Evolutionary conservation across 1,140 invertebrate species (phyloP).

Genomic region (Heliconius eleuchia): DNA sequence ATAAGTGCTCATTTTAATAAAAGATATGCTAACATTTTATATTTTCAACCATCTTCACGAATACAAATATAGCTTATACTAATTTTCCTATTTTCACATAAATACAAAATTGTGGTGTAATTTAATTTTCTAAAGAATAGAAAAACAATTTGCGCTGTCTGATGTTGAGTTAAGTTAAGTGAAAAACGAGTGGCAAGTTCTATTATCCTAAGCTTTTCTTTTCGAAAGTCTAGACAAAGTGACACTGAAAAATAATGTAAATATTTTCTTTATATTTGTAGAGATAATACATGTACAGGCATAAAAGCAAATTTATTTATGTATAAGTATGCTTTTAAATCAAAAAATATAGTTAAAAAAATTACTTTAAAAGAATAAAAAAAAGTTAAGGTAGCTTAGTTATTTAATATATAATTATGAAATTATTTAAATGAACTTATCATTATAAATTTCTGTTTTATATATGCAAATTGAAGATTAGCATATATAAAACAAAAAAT

Average conservation of each 20-base stretch:
- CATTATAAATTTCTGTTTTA: no score
- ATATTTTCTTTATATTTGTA: neutral
- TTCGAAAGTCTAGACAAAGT: neutral
- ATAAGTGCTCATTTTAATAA: no score
- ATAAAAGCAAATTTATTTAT: neutral
- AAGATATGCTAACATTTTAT: neutral
- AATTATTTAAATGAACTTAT: no score
- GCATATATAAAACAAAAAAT: no score
- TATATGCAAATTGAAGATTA: no score
- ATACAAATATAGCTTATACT: neutral
- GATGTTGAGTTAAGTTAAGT: neutral
- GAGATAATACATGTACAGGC: neutral
- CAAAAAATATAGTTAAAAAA: no score
- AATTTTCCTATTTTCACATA: neutral
- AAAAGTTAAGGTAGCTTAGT: no score
- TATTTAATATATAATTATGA: no score
- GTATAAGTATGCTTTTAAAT: no score
- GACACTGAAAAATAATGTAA: conserved; percentile 1
- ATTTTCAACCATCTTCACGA: neutral
- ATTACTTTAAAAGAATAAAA: no score
- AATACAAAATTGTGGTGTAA: neutral
- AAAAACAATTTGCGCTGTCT: conserved; percentile 1
- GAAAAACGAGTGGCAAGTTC: neutral
- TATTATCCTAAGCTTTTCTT: conserved; percentile 3
- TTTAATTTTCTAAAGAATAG: neutral